These are phyloP conservation scores for Chaetodon auriga DNA, from an alignment of 2,113 vertebrate genomes.

Conservation along the genomic window DNA sequence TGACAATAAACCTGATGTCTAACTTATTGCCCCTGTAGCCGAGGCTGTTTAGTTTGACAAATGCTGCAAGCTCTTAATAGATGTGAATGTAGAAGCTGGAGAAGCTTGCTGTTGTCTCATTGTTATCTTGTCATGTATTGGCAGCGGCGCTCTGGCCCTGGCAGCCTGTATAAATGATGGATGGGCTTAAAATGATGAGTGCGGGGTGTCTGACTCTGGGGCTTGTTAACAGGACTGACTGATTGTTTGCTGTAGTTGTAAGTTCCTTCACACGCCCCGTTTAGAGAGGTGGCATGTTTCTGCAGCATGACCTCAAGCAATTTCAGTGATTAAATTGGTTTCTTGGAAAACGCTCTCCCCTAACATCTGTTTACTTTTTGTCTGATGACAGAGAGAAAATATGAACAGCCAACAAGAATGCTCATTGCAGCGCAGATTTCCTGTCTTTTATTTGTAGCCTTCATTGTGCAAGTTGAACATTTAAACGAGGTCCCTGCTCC, in stretches of 20 bases:
- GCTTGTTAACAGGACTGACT: slow-evolving; percentile 70
- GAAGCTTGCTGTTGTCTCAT: slow-evolving; percentile 43
- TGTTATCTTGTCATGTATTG: slow-evolving; percentile 68
- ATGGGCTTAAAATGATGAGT: slow-evolving; percentile 61
- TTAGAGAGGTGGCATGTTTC: slow-evolving; percentile 38
- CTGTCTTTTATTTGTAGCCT: slow-evolving; percentile 11
- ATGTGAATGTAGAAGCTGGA: slow-evolving; percentile 36
- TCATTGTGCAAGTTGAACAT: slow-evolving; percentile 22
- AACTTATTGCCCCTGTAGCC: slow-evolving; percentile 30
- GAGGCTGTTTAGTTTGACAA: slow-evolving; percentile 48
- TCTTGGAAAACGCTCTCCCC: slow-evolving; percentile 54
- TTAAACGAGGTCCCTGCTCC: background rate
- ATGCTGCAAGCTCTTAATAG: slow-evolving; percentile 32
- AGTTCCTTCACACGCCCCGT: slow-evolving; percentile 46
- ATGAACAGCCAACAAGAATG: slow-evolving; percentile 24
- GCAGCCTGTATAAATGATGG: slow-evolving; percentile 59
- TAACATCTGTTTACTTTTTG: slow-evolving; percentile 61
- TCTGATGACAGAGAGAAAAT: slow-evolving; percentile 34
- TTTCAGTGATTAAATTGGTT: slow-evolving; percentile 47
- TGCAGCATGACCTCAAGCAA: slow-evolving; percentile 34
- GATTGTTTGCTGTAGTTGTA: slow-evolving; percentile 55
- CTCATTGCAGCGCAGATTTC: slow-evolving; percentile 15
- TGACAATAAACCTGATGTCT: slow-evolving; percentile 39
- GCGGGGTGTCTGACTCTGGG: slow-evolving; percentile 43
- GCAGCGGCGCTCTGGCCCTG: slow-evolving; percentile 19